A percentile compares a stretch with the other conserved stretches of the same genome.
Evolutionary conservation across 2,797 vertebrate species (phyloP).

Genomic region (Rachycentron canadum): DNA sequence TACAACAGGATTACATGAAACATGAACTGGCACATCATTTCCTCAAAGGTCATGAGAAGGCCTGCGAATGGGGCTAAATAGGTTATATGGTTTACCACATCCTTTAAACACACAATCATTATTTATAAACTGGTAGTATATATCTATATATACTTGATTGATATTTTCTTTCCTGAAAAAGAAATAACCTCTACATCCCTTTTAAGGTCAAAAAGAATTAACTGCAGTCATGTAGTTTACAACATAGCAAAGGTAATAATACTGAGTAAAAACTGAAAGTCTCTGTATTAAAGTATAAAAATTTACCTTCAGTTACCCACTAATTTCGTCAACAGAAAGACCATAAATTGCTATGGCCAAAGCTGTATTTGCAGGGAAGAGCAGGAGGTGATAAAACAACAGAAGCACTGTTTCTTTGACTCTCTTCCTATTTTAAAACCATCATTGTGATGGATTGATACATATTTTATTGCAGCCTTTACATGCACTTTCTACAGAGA

Average conservation of each 20-base stretch:
- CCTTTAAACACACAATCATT: conserved; percentile 74
- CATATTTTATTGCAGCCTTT: conserved; percentile 74
- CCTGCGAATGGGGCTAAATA: conserved; percentile 57
- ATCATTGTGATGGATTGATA: conserved; percentile 81
- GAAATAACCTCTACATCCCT: conserved; percentile 71
- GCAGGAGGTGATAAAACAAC: conserved; percentile 71
- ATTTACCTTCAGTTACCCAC: conserved; percentile 73
- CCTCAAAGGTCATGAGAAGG: conserved; percentile 57
- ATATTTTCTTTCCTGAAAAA: conserved; percentile 68
- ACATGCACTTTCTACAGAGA: conserved; percentile 69
- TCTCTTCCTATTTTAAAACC: conserved; percentile 71
- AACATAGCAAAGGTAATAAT: conserved; percentile 73
- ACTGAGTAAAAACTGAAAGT: conserved; percentile 72
- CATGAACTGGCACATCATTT: conserved; percentile 62
- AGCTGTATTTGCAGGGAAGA: conserved; percentile 73
- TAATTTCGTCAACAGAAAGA: conserved; percentile 63
- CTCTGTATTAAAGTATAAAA: conserved; percentile 83
- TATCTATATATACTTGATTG: conserved; percentile 72
- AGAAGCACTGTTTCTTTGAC: conserved; percentile 61
- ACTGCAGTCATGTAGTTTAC: conserved; percentile 69
- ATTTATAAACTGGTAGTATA: conserved; percentile 72
- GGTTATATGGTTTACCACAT: conserved; percentile 66
- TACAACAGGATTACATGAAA: conserved; percentile 78
- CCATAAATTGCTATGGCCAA: conserved; percentile 55
- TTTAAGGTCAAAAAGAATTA: conserved; percentile 67